Evolutionary conservation across 2,888 invertebrate genomes (phyloP).

Genomic region (Ganaspis brasiliensis): DNA sequence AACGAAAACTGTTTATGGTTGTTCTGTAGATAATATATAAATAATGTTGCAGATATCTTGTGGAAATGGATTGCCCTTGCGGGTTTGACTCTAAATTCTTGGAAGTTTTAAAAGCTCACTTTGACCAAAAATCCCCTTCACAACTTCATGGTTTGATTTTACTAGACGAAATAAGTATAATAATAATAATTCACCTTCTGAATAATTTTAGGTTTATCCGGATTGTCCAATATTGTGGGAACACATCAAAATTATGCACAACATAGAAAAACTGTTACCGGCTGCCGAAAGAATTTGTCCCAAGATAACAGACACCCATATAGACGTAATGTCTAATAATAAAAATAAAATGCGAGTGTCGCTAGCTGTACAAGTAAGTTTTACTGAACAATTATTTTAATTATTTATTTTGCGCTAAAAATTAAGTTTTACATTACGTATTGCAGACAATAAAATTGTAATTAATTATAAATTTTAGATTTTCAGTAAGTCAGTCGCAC

Average conservation of each 20-base stretch:
- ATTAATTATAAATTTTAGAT: neutral
- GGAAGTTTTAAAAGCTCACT: neutral
- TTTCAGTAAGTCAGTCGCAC: conserved; percentile 26
- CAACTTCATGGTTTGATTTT: conserved; percentile 11
- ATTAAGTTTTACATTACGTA: no score
- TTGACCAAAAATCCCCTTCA: neutral
- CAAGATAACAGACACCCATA: neutral
- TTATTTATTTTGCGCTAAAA: no score
- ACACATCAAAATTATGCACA: neutral
- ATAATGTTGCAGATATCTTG: neutral
- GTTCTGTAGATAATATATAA: no score
- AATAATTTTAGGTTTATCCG: neutral
- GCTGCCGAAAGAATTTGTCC: conserved; percentile 5
- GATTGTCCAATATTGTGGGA: neutral
- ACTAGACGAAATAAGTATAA: neutral
- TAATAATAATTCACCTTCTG: neutral
- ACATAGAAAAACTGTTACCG: neutral
- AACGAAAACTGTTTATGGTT: no score
- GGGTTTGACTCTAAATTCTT: neutral
- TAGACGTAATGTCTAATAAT: neutral
- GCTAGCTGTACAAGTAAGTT: conserved; percentile 27
- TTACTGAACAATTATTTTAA: neutral
- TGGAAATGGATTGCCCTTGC: conserved; percentile 9
- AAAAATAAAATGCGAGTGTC: neutral
- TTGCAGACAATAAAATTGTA: no score